These are phyloP conservation scores for Aphidius gifuensis DNA, from an alignment of 1,140 invertebrate genomes.

Conservation along the genomic window DNA sequence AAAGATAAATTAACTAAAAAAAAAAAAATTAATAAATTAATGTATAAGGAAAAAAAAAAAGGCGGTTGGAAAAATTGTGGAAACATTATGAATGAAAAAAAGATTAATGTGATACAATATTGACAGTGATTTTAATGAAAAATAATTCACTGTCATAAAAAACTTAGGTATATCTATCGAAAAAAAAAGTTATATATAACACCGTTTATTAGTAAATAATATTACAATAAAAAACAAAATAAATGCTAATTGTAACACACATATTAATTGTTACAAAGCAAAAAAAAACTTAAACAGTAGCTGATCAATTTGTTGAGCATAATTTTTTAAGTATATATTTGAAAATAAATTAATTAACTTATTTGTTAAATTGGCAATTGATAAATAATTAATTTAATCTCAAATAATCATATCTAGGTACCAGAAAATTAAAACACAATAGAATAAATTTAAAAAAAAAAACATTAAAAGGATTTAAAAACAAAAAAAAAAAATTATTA, in stretches of 20 bases:
- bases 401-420: too few relatives aligned
- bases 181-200: conserved; percentile 26
- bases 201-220: conserved; percentile 29
- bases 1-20: conserved; percentile 1
- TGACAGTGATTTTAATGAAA: not conserved
- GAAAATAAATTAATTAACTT: conserved; percentile 20
- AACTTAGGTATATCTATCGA: conserved; percentile 36
- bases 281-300: conserved; percentile 25
- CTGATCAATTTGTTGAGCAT: conserved; percentile 6
- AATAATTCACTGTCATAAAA: conserved; percentile 28
- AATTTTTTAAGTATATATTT: conserved; percentile 2
- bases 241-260: not conserved
- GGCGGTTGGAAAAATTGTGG: conserved; percentile 4
- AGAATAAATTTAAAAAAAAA: not conserved
- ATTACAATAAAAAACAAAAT: conserved; percentile 25
- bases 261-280: conserved; percentile 13
- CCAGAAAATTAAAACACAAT: too few relatives aligned
- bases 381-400: too few relatives aligned
- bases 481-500: conserved; percentile 1
- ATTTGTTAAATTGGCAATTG: not conserved
- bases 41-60: conserved; percentile 11
- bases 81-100: not conserved
- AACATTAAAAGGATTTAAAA: not conserved
- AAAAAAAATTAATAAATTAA: conserved; percentile 5
- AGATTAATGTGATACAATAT: conserved; percentile 7